Conservation (phyloP, 2,888 invertebrate species). For the Candidula unifasciata region DNA sequence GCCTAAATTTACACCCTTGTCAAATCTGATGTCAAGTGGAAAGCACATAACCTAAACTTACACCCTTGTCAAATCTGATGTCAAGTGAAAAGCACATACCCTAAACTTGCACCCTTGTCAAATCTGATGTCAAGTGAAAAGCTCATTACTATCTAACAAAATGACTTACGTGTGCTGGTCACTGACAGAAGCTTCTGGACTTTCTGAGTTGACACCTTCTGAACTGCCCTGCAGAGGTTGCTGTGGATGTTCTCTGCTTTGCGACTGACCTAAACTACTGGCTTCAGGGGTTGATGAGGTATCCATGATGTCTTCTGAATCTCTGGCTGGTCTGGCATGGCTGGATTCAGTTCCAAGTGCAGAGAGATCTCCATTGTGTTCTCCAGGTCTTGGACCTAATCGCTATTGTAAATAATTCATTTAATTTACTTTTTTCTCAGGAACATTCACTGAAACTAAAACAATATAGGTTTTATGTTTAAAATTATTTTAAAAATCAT, state of each 20-base stretch:
- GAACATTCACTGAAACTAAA: too few species aligned
- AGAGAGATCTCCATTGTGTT: not conserved
- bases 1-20: too few species aligned
- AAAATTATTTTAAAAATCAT: too few species aligned
- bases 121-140: not conserved
- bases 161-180: conserved; percentile 16
- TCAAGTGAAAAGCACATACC: too few species aligned
- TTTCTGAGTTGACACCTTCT: not conserved
- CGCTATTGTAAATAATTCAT: not conserved
- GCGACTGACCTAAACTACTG: not conserved
- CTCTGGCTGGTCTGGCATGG: not conserved
- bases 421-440: too few species aligned
- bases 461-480: too few species aligned
- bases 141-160: not conserved
- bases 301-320: conserved; percentile 20
- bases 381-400: not conserved
- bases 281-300: conserved; percentile 18
- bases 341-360: not conserved
- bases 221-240: not conserved
- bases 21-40: too few species aligned
- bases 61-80: too few species aligned
- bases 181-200: not conserved
- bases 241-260: not conserved
- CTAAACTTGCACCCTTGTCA: not conserved
- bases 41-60: too few species aligned